phyloP scores from a whole-genome alignment of 2,888 invertebrate genomes.

The Agriotes lineatus region DNA sequence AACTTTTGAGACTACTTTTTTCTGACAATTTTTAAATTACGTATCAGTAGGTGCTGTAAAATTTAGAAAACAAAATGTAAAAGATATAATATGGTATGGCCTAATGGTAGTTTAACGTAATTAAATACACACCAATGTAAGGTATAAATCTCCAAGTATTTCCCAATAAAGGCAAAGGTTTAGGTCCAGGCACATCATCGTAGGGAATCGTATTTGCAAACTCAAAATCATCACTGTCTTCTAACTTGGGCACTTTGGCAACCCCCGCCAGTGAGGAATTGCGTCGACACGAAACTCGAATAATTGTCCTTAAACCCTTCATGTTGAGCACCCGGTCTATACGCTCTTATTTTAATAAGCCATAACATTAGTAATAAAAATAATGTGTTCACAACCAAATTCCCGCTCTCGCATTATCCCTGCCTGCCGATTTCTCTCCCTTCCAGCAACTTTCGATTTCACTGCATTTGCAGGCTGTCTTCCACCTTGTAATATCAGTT shows the following conservation, averaged over 20 bases:
- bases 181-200: constrained; percentile 72
- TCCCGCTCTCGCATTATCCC: neutral
- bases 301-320: constrained; percentile 55
- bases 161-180: constrained; percentile 71
- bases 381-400: neutral
- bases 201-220: constrained; percentile 67
- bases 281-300: neutral
- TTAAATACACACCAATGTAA: constrained; percentile 68
- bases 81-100: no score
- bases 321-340: neutral
- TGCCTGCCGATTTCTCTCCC: neutral
- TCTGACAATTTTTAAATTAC: no score
- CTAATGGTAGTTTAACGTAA: no score
- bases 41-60: no score
- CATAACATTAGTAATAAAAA: neutral
- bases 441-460: no score
- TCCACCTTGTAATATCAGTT: no score
- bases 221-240: constrained; percentile 57
- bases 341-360: no score
- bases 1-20: no score
- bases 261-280: neutral
- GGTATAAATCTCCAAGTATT: constrained; percentile 76
- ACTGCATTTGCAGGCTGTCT: no score
- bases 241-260: neutral
- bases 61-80: no score